Conservation (phyloP, 2,888 invertebrate species). For the Eucriotettix oculatus region DNA sequence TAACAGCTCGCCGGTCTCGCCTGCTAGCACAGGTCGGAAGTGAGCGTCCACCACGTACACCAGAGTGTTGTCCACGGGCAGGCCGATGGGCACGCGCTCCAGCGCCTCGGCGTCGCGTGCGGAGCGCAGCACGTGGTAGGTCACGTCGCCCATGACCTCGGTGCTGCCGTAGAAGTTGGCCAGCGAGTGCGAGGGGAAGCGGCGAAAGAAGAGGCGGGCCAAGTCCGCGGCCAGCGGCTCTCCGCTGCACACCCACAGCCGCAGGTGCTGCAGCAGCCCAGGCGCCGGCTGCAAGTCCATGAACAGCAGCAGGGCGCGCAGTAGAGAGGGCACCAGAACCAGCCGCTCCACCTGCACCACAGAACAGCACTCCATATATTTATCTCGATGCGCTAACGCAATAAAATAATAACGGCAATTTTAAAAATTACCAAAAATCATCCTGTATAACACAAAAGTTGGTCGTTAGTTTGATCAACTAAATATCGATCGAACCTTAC, state of each 20-base stretch:
- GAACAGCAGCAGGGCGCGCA: constrained; percentile 62
- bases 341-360: constrained; percentile 51
- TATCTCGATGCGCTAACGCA: too few relatives aligned
- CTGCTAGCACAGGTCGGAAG: constrained; percentile 50
- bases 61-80: constrained; percentile 61
- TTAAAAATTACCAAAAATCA: too few relatives aligned
- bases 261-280: constrained; percentile 37
- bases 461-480: too few relatives aligned
- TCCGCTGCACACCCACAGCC: constrained; percentile 76
- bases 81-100: constrained; percentile 60
- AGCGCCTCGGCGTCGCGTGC: constrained; percentile 32
- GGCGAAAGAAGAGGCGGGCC: constrained; percentile 57
- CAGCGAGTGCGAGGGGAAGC: constrained; percentile 51
- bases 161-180: constrained; percentile 87
- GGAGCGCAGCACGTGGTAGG: constrained; percentile 50
- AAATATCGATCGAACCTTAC: too few relatives aligned
- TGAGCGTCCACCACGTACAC: constrained; percentile 65
- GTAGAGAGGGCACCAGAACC: constrained; percentile 68
- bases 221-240: constrained; percentile 57
- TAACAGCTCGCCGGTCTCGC: constrained; percentile 66
- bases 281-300: constrained; percentile 5
- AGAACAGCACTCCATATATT: not conserved
- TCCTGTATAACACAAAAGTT: too few relatives aligned
- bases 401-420: too few relatives aligned
- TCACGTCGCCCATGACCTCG: constrained; percentile 83